phyloP scores from a whole-genome alignment of 2,113 vertebrate genomes.

The Ahaetulla prasina region DNA sequence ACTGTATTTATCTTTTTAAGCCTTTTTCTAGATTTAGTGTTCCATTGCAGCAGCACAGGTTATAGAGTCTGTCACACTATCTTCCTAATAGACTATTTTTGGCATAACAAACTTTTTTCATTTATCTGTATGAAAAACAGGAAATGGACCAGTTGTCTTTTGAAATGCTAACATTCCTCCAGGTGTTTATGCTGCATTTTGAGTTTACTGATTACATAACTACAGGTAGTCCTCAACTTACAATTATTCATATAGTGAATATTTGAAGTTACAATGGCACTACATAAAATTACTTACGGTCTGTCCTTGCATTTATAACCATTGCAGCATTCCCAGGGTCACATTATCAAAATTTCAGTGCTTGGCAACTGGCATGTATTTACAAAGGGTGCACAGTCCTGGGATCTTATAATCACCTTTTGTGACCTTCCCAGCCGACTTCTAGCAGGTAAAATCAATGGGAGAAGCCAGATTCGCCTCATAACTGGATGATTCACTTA shows the following conservation, averaged over 20 bases:
- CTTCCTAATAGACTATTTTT: background rate
- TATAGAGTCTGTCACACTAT: background rate
- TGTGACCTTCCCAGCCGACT: background rate
- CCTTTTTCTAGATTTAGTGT: background rate
- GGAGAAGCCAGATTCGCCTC: background rate
- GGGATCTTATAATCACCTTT: background rate
- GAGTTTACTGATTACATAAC: background rate
- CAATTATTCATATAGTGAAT: background rate
- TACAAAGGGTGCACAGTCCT: no score
- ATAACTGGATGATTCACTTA: background rate
- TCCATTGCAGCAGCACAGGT: background rate
- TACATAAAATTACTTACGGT: background rate
- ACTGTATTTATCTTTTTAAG: background rate
- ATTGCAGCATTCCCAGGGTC: background rate
- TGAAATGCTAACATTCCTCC: background rate
- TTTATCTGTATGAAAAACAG: background rate
- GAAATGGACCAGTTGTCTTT: background rate
- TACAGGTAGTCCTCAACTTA: background rate
- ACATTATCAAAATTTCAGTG: background rate
- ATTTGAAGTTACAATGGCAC: background rate
- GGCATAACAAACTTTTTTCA: background rate
- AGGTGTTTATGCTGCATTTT: background rate
- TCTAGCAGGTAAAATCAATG: background rate
- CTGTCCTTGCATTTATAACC: background rate
- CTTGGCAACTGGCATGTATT: no score